phyloP scores from a whole-genome alignment of 2,113 vertebrate genomes.

The Heloderma charlesbogerti region DNA sequence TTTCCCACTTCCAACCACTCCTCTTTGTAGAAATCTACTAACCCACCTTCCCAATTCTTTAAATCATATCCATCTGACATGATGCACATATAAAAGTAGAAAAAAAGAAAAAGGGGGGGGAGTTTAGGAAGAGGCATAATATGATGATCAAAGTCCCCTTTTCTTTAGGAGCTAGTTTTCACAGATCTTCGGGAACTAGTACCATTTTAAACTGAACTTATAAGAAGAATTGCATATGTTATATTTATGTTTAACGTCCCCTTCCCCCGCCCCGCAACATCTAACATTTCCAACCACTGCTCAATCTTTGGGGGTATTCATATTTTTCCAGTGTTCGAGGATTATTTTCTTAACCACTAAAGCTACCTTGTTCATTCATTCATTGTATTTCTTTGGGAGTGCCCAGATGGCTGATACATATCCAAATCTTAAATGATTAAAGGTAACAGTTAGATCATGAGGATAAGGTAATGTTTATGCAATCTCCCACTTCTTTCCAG shows the following conservation, averaged over 20 bases:
- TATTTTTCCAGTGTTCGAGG: background rate
- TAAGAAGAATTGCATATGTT: background rate
- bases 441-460: constrained; percentile 33
- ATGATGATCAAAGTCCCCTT: background rate
- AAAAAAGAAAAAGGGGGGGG: background rate
- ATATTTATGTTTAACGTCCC: background rate
- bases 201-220: background rate
- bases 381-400: constrained; percentile 15
- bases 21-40: background rate
- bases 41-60: background rate
- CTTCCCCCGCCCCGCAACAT: background rate
- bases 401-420: constrained; percentile 22
- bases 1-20: background rate
- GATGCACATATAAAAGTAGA: background rate
- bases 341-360: constrained; percentile 29
- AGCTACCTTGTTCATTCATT: constrained; percentile 2
- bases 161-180: background rate
- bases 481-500: constrained; percentile 38
- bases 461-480: constrained; percentile 42
- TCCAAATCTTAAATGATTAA: constrained; percentile 42
- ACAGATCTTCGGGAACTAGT: background rate
- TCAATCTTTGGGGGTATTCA: background rate
- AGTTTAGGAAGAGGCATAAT: background rate
- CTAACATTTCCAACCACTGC: constrained; percentile 4
- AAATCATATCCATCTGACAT: background rate